Base-by-base conservation (phyloP, 2,797 vertebrate genomes). In the Eurystomus glaucurus region DNA sequence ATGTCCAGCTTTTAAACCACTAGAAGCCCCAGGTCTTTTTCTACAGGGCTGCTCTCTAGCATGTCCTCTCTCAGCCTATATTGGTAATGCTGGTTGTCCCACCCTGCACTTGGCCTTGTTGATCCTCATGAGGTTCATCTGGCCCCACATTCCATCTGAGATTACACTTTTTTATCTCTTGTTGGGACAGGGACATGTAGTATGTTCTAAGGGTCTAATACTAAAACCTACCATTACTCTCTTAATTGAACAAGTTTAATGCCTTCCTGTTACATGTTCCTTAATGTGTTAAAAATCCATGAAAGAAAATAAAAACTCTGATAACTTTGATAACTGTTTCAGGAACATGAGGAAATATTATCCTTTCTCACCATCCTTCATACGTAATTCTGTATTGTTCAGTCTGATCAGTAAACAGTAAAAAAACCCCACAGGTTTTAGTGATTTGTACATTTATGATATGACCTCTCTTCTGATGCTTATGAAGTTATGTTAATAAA, bases 161-260 rank as follows among this genome's bases (percentile, higher is more conserved):
- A 83, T 51, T 22, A 41, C 29, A 74, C 90, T 71, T 90, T 65
- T 71, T 52, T 37, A 45, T 39, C 11, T 4, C 4, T 78, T 89
- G 85, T 60, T 64, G 50, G 23, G 43, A 91, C 43, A 1, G 4
- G 46, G 48, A 83, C 60, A 85, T 86, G 46, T 81, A 97, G 81
- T 83, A 88, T 66, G 18, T 83, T 76, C 29, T 79, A 72, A 83
- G 54, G 19, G 10, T 57, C 3, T 13, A 62, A 91, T 94, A 95
- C 88, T 91, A 95, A 92, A 96, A 97, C 69, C 39, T 88, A 75
- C 79, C 94, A 61, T 79, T 95, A 66, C 75, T 89, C 76, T 89
- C 48, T 94, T 65, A 60, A 95, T 58, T 95, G 58, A 97, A 70
- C 14, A 93, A 77, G 92, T 95, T 96, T 96, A 94, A 79, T 88